Evolutionary conservation across 2,113 vertebrate genomes (phyloP), one percentile per base, ranked within the genome.

Genomic region (Gadus chalcogrammus): DNA sequence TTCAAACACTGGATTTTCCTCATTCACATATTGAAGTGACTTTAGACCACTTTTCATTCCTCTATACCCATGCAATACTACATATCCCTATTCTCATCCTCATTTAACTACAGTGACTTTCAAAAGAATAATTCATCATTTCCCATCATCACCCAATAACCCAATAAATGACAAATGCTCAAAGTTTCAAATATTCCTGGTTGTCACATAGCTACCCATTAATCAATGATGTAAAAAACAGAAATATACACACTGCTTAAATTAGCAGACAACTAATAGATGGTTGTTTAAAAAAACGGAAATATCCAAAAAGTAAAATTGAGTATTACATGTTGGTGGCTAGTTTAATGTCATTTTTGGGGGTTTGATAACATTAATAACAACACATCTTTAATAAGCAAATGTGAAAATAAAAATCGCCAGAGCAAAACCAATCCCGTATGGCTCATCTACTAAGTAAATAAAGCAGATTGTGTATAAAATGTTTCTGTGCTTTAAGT

Each of bases 401-500:
- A 66, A 67, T 58, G 20, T 22, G 5, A 48, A 64, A 67, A 64
- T 63, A 5, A 63, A 78, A 17, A 71, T 31, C 69, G 9, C 20
- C 8, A 61, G 61, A 72, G 17, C 35, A 17, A 38, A 55, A 31
- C 28, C 13, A 52, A 28, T 42, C 31, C 52, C 28, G 8, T 70
- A 65, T 67, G 76, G 72, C 74, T 74, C 64, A 70, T 73, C 64
- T 61, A 79, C 18, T 12, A 22, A 48, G 56, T 55, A 16, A 42
- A 15, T 6, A 1, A 48, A 22, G 60, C 18, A 62, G 77, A 38
- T 31, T 60, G 6, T 17, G 8, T 48, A 35, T 69, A 28, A 71
- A 79, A 76, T 73, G 56, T 68, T 35, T 70, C 70, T 82, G 79
- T 80, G 78, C 81, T 82, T 72, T 56, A 20, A 31, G 28, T 65